These are phyloP conservation scores for Cygnus atratus DNA, from an alignment of 2,113 vertebrate genomes.

Conservation along the genomic window DNA sequence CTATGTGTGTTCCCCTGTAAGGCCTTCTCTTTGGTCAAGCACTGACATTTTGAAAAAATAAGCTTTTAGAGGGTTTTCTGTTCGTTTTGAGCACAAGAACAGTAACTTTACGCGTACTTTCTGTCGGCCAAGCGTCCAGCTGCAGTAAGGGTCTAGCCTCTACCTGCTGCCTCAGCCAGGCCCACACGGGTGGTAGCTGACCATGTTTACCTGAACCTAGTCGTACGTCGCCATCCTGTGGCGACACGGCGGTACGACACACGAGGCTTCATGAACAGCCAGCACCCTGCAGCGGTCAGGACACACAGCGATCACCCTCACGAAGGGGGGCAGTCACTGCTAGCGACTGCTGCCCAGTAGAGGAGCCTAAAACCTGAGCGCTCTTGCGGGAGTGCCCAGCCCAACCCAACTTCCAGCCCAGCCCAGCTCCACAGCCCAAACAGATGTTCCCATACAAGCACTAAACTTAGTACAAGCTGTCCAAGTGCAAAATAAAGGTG, in stretches of 20 bases:
- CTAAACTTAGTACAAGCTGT: background rate
- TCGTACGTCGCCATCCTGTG: conserved; percentile 65
- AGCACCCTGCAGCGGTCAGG: too few relatives aligned
- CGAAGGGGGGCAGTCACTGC: too few relatives aligned
- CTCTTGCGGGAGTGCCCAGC: too few relatives aligned
- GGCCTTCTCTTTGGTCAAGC: background rate
- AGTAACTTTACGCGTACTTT: background rate
- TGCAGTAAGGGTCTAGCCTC: background rate
- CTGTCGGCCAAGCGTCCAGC: background rate
- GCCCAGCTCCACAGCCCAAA: background rate
- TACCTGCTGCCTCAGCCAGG: background rate
- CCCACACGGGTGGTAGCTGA: background rate
- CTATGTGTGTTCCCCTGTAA: background rate
- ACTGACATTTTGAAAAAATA: background rate
- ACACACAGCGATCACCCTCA: too few relatives aligned
- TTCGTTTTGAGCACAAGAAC: background rate
- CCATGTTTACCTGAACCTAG: background rate
- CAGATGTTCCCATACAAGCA: background rate
- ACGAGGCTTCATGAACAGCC: too few relatives aligned
- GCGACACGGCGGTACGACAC: background rate
- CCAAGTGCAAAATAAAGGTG: background rate
- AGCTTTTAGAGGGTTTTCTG: background rate
- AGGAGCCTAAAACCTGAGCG: too few relatives aligned
- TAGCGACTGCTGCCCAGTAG: too few relatives aligned
- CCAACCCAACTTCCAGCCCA: too few relatives aligned